phyloP scores from a whole-genome alignment of 2,113 vertebrate genomes.

The Typhlomys cinereus region DNA sequence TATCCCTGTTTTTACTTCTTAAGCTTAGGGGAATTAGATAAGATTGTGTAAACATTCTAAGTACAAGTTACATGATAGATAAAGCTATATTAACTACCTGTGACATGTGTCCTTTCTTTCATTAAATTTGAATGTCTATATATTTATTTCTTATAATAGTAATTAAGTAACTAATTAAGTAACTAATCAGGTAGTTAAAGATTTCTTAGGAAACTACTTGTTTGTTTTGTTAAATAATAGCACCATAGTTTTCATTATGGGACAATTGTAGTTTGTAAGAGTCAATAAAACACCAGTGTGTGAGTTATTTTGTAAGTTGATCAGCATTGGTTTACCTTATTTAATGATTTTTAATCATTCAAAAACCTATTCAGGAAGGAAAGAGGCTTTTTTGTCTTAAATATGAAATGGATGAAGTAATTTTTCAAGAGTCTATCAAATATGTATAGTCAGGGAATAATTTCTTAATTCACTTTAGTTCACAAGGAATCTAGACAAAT shows the following conservation, averaged over 20 bases:
- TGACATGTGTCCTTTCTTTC: background rate
- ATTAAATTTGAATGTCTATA: slow-evolving; percentile 11
- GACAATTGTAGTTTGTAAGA: background rate
- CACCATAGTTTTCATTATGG: background rate
- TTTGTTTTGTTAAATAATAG: slow-evolving; percentile 35
- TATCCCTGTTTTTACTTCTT: background rate
- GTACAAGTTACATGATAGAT: background rate
- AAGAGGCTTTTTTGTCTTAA: slow-evolving; percentile 26
- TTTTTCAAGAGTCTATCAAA: background rate
- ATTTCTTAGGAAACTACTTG: background rate
- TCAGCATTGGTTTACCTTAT: background rate
- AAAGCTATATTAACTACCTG: slow-evolving; percentile 1
- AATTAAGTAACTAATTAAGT: slow-evolving; percentile 20
- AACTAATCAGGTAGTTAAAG: background rate
- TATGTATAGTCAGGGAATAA: background rate
- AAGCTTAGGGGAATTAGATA: background rate
- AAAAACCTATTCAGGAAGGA: background rate
- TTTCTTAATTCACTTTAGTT: background rate
- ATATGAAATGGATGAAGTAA: background rate
- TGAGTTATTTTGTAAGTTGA: background rate
- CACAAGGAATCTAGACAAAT: background rate
- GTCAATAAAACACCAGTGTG: background rate
- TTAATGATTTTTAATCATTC: background rate
- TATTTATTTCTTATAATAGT: background rate
- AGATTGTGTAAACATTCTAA: background rate